These are phyloP conservation scores for Rhagoletis pomonella DNA, from an alignment of 1,140 invertebrate species.

Conservation along the genomic window DNA sequence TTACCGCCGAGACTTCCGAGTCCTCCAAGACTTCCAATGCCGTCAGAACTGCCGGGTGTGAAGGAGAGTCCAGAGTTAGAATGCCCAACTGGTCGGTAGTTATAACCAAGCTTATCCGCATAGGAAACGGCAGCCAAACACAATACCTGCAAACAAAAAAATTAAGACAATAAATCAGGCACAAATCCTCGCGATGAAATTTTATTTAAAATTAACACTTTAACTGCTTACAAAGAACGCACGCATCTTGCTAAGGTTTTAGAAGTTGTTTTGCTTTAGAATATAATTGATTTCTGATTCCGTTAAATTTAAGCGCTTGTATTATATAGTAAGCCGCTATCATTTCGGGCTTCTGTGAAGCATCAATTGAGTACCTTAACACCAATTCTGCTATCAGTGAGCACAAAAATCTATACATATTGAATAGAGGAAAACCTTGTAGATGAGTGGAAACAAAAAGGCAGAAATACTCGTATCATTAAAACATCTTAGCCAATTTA, in stretches of 20 bases:
- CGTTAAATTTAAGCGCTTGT: no score
- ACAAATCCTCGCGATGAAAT: not conserved
- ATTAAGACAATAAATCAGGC: not conserved
- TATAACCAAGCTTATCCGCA: constrained; percentile 69
- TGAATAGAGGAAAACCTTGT: constrained; percentile 15
- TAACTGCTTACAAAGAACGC: constrained; percentile 53
- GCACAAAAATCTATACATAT: not conserved
- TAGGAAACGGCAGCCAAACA: constrained; percentile 54
- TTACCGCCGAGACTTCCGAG: not conserved
- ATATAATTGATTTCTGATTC: constrained; percentile 44
- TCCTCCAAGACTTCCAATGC: not conserved
- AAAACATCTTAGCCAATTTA: not conserved
- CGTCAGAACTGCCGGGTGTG: constrained; percentile 59
- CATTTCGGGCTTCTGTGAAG: not conserved
- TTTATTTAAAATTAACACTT: not conserved
- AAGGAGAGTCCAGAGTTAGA: constrained; percentile 65
- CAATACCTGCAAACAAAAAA: constrained; percentile 36
- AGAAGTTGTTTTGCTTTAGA: constrained; percentile 54
- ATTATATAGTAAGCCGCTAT: not conserved
- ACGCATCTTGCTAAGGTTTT: constrained; percentile 52
- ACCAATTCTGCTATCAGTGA: not conserved
- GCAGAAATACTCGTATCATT: not conserved
- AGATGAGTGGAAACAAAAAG: not conserved
- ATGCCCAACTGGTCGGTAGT: constrained; percentile 67
- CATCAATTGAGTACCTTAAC: not conserved